Percentiles rank a stretch among this genome's conserved stretches.
These are phyloP conservation scores for Diaphora mendica DNA, from an alignment of 2,888 invertebrate genomes.

Conservation along the genomic window DNA sequence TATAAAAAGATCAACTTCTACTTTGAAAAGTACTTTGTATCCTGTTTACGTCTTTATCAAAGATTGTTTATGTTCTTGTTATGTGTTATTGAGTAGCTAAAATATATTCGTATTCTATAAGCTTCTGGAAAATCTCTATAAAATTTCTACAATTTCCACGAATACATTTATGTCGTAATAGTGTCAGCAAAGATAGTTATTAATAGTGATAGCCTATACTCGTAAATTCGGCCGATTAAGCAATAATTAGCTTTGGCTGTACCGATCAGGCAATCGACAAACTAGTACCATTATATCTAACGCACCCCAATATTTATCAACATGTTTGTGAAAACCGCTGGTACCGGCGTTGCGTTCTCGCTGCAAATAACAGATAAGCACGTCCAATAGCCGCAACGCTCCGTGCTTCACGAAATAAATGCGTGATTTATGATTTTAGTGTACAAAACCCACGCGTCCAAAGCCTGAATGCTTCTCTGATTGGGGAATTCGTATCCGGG, in stretches of 20 bases:
- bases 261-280: slow-evolving; percentile 49
- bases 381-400: slow-evolving; percentile 73
- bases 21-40: slow-evolving; percentile 19
- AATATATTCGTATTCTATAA: not conserved
- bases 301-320: slow-evolving; percentile 78
- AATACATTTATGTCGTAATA: slow-evolving; percentile 11
- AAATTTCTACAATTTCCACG: not conserved
- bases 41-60: slow-evolving; percentile 25
- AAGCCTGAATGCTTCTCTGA: slow-evolving; percentile 55
- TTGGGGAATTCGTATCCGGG: slow-evolving; percentile 62
- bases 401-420: slow-evolving; percentile 80
- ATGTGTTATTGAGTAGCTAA: slow-evolving; percentile 2
- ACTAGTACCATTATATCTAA: slow-evolving; percentile 52
- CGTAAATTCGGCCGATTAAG: slow-evolving; percentile 55
- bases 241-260: slow-evolving; percentile 55
- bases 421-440: slow-evolving; percentile 82
- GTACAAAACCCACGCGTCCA: slow-evolving; percentile 56
- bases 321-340: slow-evolving; percentile 71
- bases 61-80: not conserved
- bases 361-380: slow-evolving; percentile 85
- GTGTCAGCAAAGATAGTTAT: slow-evolving; percentile 4
- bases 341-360: slow-evolving; percentile 62
- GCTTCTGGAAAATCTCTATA: not conserved
- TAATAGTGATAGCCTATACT: slow-evolving; percentile 22
- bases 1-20: slow-evolving; percentile 27